Evolutionary conservation across 2,797 vertebrate species (phyloP).

Genomic region (Thaleichthys pacificus): DNA sequence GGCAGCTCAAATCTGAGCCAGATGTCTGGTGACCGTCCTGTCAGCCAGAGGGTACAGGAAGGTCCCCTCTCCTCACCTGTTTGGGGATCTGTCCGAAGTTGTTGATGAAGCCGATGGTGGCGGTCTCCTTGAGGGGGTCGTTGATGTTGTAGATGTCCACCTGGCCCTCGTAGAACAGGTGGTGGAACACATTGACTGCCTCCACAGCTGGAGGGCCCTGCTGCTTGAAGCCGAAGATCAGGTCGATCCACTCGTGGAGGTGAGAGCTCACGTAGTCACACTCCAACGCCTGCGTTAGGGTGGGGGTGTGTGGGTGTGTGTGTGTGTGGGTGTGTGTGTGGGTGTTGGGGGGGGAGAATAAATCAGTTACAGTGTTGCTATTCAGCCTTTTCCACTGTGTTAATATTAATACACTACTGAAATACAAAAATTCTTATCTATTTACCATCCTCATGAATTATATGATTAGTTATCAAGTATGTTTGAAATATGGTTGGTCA

Average conservation of each 20-base stretch:
- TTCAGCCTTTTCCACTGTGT: too few species aligned
- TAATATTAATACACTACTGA: too few species aligned
- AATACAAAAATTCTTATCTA: too few species aligned
- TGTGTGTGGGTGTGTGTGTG: too few species aligned
- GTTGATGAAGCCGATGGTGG: conserved; percentile 89
- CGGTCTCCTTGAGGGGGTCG: conserved; percentile 87
- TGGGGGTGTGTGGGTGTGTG: neutral
- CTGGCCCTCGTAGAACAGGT: conserved; percentile 86
- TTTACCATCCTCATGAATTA: too few species aligned
- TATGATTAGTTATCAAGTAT: too few species aligned
- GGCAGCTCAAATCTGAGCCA: too few species aligned
- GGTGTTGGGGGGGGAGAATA: too few species aligned
- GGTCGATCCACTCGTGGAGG: conserved; percentile 93
- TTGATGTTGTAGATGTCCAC: conserved; percentile 56
- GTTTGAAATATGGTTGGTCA: too few species aligned
- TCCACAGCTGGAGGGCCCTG: conserved; percentile 87
- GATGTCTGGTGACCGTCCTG: too few species aligned
- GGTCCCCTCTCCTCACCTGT: conserved; percentile 75
- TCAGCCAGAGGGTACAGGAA: too few species aligned
- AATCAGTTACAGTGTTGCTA: too few species aligned
- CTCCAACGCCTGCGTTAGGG: conserved; percentile 84
- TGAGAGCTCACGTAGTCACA: conserved; percentile 89
- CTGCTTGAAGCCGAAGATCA: conserved; percentile 91
- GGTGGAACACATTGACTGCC: conserved; percentile 88
- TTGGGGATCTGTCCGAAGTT: conserved; percentile 97